phyloP scores from a whole-genome alignment of 2,888 invertebrate species.

The Acrobasis consociella region DNA sequence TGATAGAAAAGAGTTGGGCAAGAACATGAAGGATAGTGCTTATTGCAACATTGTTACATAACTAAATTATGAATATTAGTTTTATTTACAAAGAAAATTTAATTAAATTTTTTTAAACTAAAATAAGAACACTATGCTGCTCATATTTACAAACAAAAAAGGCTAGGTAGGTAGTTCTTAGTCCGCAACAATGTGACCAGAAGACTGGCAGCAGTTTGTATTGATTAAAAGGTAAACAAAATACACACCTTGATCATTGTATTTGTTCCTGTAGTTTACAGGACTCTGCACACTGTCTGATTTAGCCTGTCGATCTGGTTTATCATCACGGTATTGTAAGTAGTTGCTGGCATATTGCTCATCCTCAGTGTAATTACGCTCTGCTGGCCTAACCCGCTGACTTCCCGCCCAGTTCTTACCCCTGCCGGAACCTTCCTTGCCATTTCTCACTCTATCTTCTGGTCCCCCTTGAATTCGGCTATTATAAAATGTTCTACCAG shows the following conservation, averaged over 20 bases:
- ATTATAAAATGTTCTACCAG: conserved; percentile 66
- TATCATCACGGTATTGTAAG: conserved; percentile 55
- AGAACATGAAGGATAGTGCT: too few relatives aligned
- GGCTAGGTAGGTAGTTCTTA: too few relatives aligned
- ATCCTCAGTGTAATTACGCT: conserved; percentile 63
- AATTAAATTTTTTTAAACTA: too few relatives aligned
- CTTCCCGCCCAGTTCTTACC: conserved; percentile 63
- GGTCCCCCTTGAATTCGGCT: conserved; percentile 64
- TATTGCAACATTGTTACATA: too few relatives aligned
- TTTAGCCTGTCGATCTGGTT: conserved; percentile 40
- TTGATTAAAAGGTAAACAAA: not conserved
- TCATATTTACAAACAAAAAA: too few relatives aligned
- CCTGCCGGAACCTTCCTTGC: conserved; percentile 57
- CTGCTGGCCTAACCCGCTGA: conserved; percentile 55
- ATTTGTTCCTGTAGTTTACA: conserved; percentile 49
- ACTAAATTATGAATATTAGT: too few relatives aligned
- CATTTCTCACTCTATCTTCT: conserved; percentile 60
- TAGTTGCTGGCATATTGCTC: conserved; percentile 72
- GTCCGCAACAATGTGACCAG: too few relatives aligned
- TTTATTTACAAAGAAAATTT: too few relatives aligned
- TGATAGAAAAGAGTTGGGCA: too few relatives aligned
- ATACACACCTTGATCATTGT: conserved; percentile 45
- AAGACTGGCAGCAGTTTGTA: too few relatives aligned
- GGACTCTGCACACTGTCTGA: conserved; percentile 55
- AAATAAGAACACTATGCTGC: too few relatives aligned